Evolutionary conservation across 2,113 vertebrate genomes (phyloP), one percentile per base, ranked within the genome.

Genomic region (Channa argus): DNA sequence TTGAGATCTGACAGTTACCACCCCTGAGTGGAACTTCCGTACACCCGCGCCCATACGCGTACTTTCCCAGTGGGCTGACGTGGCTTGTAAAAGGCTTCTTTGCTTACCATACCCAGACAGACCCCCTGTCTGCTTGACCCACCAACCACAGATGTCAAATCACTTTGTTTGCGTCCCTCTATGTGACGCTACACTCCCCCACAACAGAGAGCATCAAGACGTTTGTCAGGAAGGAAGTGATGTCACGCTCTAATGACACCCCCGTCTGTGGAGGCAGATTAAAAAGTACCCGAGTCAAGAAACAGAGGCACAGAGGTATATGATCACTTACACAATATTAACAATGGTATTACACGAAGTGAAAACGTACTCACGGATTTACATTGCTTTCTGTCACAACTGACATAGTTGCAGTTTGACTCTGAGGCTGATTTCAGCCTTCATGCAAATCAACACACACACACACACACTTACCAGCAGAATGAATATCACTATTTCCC

Each of bases 11-110:
- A 72, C 38, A 24, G 24, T 65, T 74, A 8, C 66, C 67, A 56
- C 83, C 71, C 39, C 39, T 79, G 72, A 55, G 78, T 88, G 89
- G 88, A 90, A 89, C 51, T 90, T 90, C 85, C 79, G 14, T 71
- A 54, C 74, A 82, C 37, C 24, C 38, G 33, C 3, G 6, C 1
- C 24, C 14, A 5, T 64, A 24, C 2, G 50, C 37, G 90, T 86
- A 90, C 90, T 93, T 91, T 91, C 89, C 92, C 2, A 60, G 90
- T 90, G 83, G 90, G 87, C 63, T 61, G 88, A 39, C 6, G 4
- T 60, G 54, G 38, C 33, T 50, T 52, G 59, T 15, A 63, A 36
- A 6, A 41, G 3, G n/a, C 37, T 65, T 0, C 6, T 2, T 6
- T 46, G 5, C 11, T 24, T 0, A 3, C 3, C 8, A 15, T 11